Percentiles rank a stretch among this genome's conserved stretches.
These are phyloP conservation scores for Ariopsis seemanni DNA, from an alignment of 2,113 vertebrate genomes.

Conservation along the genomic window DNA sequence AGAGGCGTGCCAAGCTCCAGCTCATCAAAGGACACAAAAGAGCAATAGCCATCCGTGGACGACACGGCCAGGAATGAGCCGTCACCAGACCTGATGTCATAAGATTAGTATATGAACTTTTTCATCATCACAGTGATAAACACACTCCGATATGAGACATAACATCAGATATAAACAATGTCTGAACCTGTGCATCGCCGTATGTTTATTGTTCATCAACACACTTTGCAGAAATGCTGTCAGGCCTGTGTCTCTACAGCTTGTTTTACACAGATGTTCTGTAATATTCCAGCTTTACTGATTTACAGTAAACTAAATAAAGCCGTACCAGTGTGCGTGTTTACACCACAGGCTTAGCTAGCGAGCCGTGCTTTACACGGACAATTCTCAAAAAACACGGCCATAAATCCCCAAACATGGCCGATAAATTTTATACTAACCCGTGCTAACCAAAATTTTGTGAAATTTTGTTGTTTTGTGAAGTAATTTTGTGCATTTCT, in stretches of 20 bases:
- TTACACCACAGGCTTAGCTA: no score
- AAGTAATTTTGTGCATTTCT: no score
- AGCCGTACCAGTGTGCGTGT: no score
- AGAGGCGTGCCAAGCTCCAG: constrained; percentile 85
- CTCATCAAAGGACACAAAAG: constrained; percentile 89
- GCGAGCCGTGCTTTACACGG: no score
- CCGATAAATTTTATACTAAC: no score
- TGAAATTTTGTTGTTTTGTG: no score
- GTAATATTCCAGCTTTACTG: no score
- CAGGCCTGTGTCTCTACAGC: neutral
- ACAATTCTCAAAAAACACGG: no score
- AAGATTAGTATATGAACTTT: neutral
- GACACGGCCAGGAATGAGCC: constrained; percentile 91
- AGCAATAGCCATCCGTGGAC: constrained; percentile 97
- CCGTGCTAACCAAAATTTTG: no score
- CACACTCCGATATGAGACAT: neutral
- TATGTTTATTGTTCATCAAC: neutral
- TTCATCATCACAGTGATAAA: neutral
- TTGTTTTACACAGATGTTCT: no score
- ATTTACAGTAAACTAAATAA: no score
- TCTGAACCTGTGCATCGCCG: neutral
- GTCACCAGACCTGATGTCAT: constrained; percentile 83
- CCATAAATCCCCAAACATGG: no score
- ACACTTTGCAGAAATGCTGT: neutral
- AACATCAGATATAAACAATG: neutral